phyloP scores from a whole-genome alignment of 2,888 invertebrate species.

The Eristalis intricaria region DNA sequence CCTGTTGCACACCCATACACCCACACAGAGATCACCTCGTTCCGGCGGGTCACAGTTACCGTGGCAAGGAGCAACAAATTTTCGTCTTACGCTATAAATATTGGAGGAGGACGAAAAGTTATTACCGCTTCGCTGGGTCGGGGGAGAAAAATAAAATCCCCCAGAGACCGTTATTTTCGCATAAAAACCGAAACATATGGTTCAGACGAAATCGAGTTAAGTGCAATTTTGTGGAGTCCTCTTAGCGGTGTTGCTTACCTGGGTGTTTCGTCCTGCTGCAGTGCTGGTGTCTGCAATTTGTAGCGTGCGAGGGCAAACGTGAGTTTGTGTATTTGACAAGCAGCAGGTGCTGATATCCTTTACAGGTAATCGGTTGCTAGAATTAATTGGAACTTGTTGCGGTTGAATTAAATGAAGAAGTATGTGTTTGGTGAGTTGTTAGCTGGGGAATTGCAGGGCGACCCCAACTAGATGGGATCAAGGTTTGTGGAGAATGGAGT shows the following conservation, averaged over 20 bases:
- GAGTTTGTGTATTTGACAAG: conserved; percentile 6
- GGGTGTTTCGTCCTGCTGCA: not conserved
- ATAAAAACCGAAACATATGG: conserved; percentile 4
- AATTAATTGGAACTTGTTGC: not conserved
- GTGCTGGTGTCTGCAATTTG: not conserved
- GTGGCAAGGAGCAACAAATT: conserved; percentile 22
- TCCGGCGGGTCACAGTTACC: not conserved
- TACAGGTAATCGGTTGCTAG: not conserved
- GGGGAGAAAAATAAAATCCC: not conserved
- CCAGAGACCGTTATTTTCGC: not conserved
- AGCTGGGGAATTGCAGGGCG: not conserved
- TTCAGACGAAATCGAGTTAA: not conserved
- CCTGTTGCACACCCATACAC: conserved; percentile 10
- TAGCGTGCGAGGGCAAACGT: not conserved
- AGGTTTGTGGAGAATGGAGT: too few relatives aligned
- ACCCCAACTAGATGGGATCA: too few relatives aligned
- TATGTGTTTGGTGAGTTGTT: not conserved
- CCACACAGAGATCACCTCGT: too few relatives aligned
- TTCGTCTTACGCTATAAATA: conserved; percentile 18
- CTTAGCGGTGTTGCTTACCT: not conserved
- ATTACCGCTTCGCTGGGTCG: not conserved
- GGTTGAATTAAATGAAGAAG: not conserved
- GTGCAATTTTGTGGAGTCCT: conserved; percentile 11
- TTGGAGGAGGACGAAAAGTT: conserved; percentile 31
- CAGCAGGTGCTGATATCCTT: not conserved